Conservation (phyloP, 64 coral and sea anemone genomes). For the Porites lutea region DNA sequence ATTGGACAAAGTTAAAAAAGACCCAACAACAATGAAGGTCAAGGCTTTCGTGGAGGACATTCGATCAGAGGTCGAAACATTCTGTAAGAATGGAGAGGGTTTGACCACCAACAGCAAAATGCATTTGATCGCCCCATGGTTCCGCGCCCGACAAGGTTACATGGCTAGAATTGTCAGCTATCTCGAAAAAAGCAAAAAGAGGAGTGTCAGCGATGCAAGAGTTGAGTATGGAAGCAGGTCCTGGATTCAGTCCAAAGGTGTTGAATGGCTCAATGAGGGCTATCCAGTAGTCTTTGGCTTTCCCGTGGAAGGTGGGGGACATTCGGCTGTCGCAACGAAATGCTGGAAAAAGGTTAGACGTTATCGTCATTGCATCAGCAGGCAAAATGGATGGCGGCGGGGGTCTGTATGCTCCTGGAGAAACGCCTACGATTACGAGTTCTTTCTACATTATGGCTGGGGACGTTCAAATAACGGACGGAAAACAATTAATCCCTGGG, state of each 20-base stretch:
- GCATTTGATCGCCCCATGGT: constrained; percentile 28
- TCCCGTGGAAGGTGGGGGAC: background rate
- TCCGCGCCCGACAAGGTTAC: constrained; percentile 29
- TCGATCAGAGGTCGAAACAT: constrained; percentile 25
- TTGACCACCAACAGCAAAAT: background rate
- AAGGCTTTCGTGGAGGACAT: constrained; percentile 13
- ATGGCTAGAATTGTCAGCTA: background rate
- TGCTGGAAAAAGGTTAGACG: constrained; percentile 13
- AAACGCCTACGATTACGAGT: background rate
- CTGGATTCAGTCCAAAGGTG: constrained; percentile 21
- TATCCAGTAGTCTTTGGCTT: constrained; percentile 60
- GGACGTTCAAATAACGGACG: constrained; percentile 20
- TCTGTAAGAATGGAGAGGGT: constrained; percentile 25
- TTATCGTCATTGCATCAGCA: background rate
- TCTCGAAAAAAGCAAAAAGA: background rate
- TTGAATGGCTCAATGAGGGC: background rate
- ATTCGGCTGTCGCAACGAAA: constrained; percentile 55
- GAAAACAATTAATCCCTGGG: background rate
- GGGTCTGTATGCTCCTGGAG: background rate
- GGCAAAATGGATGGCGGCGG: background rate
- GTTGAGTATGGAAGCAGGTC: background rate
- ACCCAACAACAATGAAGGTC: background rate
- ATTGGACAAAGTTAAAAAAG: no score
- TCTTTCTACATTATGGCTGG: constrained; percentile 50
- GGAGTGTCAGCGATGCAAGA: background rate